Evolutionary conservation across 2,888 invertebrate genomes (phyloP).

Genomic region (Acholoe squamosa): DNA sequence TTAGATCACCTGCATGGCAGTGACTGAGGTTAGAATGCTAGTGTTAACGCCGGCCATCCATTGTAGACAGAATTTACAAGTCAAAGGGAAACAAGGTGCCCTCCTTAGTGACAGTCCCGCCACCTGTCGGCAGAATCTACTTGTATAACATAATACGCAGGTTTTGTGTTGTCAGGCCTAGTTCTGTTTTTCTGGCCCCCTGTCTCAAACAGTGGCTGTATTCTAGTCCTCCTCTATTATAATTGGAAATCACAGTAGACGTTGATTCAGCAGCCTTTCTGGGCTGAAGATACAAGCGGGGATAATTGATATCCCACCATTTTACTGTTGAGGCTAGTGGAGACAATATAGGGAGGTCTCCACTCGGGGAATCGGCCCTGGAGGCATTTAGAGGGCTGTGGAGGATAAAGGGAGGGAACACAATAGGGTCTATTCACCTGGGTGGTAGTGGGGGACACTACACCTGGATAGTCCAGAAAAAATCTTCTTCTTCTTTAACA

Average conservation of each 20-base stretch:
- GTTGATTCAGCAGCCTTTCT: neutral
- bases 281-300: neutral
- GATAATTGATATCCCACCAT: constrained; percentile 48
- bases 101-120: constrained; percentile 8
- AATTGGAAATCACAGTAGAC: constrained; percentile 44
- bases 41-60: neutral
- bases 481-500: neutral
- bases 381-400: constrained; percentile 28
- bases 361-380: neutral
- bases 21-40: no score
- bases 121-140: constrained; percentile 55
- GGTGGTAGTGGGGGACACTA: neutral
- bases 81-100: constrained; percentile 22
- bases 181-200: neutral
- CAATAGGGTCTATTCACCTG: constrained; percentile 3
- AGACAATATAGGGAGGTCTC: constrained; percentile 3
- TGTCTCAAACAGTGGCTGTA: constrained; percentile 20
- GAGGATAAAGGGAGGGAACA: neutral
- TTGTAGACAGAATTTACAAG: constrained; percentile 10
- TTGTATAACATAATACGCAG: constrained; percentile 57
- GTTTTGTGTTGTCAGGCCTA: constrained; percentile 16
- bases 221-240: constrained; percentile 34
- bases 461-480: neutral
- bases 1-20: no score
- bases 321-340: neutral